Evolutionary conservation across 2,888 invertebrate genomes (phyloP).

Genomic region (Ormyrus thymus): DNA sequence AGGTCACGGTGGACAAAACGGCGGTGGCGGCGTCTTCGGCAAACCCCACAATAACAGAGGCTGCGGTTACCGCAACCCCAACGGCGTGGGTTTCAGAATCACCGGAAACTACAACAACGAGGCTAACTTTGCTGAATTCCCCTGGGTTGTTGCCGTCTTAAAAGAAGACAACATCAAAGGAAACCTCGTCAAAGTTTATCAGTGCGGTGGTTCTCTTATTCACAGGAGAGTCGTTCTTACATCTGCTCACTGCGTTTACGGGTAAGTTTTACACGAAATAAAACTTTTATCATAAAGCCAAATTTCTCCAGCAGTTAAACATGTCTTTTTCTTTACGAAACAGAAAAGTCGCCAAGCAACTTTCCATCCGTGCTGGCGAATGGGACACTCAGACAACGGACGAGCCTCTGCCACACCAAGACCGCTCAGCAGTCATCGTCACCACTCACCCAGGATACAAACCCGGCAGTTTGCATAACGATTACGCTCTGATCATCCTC

Average conservation of each 20-base stretch:
- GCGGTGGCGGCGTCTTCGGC: background rate
- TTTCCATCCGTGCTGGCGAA: constrained; percentile 51
- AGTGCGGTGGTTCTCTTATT: constrained; percentile 53
- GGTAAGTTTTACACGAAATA: constrained; percentile 20
- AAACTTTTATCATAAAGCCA: background rate
- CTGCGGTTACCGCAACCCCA: constrained; percentile 49
- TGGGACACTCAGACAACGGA: constrained; percentile 51
- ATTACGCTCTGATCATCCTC: constrained; percentile 50
- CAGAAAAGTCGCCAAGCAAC: constrained; percentile 1
- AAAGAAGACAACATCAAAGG: background rate
- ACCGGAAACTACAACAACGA: constrained; percentile 39
- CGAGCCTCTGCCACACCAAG: constrained; percentile 49
- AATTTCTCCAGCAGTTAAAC: background rate
- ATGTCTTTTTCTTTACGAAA: background rate
- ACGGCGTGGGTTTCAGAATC: constrained; percentile 46
- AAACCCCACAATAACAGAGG: constrained; percentile 27
- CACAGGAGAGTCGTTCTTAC: constrained; percentile 44
- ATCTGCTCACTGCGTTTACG: constrained; percentile 50
- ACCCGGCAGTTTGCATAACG: constrained; percentile 13
- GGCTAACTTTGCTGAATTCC: constrained; percentile 52
- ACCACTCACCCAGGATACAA: constrained; percentile 34
- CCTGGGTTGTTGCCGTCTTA: constrained; percentile 51
- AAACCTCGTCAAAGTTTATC: constrained; percentile 30
- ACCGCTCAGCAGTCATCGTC: constrained; percentile 32
- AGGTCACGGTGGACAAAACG: background rate